phyloP scores from a whole-genome alignment of 2,797 vertebrate genomes.

The Enteromius trimaculatus region DNA sequence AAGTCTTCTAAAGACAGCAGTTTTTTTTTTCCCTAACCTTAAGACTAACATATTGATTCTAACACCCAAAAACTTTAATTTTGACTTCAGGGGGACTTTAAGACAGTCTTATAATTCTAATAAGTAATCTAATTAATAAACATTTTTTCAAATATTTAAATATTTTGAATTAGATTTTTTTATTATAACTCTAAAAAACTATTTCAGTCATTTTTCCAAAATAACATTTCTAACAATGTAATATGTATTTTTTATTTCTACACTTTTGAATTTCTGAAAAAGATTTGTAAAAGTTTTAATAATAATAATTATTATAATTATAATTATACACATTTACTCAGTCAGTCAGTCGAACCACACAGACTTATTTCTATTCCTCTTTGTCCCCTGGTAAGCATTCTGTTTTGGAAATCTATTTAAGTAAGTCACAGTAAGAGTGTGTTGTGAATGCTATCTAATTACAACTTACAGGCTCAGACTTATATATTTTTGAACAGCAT shows the following conservation, averaged over 20 bases:
- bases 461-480: neutral
- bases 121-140: too few relatives aligned
- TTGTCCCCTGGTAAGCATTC: neutral
- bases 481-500: neutral
- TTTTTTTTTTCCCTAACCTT: too few relatives aligned
- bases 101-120: too few relatives aligned
- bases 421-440: neutral
- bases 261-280: neutral
- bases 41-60: too few relatives aligned
- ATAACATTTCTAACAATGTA: neutral
- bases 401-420: neutral
- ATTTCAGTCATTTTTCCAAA: neutral
- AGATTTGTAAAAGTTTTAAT: neutral
- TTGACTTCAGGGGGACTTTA: too few relatives aligned
- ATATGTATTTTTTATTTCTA: neutral
- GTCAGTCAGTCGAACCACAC: too few relatives aligned
- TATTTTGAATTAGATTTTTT: neutral
- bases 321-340: too few relatives aligned
- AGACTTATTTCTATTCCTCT: neutral
- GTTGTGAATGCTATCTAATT: neutral
- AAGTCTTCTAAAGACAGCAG: too few relatives aligned
- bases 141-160: neutral
- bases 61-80: too few relatives aligned
- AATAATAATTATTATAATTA: neutral
- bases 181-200: too few relatives aligned